Conservation (phyloP, 1,140 invertebrate genomes). For the Drosophila kepulauana region DNA sequence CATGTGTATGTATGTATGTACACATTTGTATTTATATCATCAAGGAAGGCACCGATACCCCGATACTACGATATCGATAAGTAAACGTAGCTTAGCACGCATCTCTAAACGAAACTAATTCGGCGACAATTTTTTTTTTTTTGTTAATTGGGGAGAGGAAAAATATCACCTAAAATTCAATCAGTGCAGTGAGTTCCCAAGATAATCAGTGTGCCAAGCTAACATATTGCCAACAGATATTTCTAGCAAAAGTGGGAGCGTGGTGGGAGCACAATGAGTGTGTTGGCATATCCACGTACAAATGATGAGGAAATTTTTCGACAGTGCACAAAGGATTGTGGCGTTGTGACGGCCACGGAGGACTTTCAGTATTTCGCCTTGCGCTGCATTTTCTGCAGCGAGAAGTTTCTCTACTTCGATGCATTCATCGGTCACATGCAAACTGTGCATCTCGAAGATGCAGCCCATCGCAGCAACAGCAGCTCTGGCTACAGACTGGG, state of each 20-base stretch:
- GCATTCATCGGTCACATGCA: slow-evolving; percentile 82
- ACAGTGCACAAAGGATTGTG: slow-evolving; percentile 80
- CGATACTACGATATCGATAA: slow-evolving; percentile 42
- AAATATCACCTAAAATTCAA: slow-evolving; percentile 39
- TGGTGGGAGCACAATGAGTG: slow-evolving; percentile 65
- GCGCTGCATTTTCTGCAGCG: slow-evolving; percentile 70
- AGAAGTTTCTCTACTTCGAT: slow-evolving; percentile 82
- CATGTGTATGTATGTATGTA: too few relatives aligned
- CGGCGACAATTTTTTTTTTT: slow-evolving; percentile 57
- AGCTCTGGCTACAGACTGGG: slow-evolving; percentile 17
- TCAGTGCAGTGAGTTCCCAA: slow-evolving; percentile 34
- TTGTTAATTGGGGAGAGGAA: slow-evolving; percentile 16
- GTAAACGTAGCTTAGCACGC: slow-evolving; percentile 37
- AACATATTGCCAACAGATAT: slow-evolving; percentile 19
- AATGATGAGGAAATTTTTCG: slow-evolving; percentile 81
- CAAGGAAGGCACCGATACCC: slow-evolving; percentile 11
- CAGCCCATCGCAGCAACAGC: slow-evolving; percentile 28
- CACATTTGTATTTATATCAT: too few relatives aligned
- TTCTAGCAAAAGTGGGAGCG: slow-evolving; percentile 31
- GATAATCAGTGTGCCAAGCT: slow-evolving; percentile 30
- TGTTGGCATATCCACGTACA: slow-evolving; percentile 83
- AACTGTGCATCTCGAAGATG: slow-evolving; percentile 66
- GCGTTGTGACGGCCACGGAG: slow-evolving; percentile 79
- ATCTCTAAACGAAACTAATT: slow-evolving; percentile 61
- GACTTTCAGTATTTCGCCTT: slow-evolving; percentile 81